A percentile compares a stretch with the other conserved stretches of the same genome.
Evolutionary conservation across 2,797 vertebrate species (phyloP).

Genomic region (Zenarchopterus dispar): DNA sequence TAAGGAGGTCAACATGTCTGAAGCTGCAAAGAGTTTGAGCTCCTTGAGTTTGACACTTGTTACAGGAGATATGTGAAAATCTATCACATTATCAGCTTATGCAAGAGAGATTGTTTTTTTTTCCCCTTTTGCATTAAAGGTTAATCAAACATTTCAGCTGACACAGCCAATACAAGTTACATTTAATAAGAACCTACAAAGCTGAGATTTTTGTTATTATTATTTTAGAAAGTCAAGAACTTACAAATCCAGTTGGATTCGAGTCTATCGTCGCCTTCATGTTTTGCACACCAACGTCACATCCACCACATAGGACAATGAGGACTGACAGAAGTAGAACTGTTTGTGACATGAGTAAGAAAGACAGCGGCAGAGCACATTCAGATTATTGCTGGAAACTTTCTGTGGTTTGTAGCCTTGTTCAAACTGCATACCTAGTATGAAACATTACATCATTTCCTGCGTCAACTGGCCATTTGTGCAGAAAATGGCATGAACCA

Average conservation of each 20-base stretch:
- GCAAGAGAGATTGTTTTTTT: too few relatives aligned
- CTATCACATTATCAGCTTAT: too few relatives aligned
- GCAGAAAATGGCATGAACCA: slow-evolving; percentile 21
- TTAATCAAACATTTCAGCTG: too few relatives aligned
- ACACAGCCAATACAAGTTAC: too few relatives aligned
- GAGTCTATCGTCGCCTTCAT: slow-evolving; percentile 71
- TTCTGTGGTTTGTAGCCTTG: slow-evolving; percentile 64
- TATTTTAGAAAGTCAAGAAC: slow-evolving; percentile 23
- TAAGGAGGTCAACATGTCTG: neutral
- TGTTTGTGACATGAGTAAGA: slow-evolving; percentile 54
- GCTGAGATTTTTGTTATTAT: neutral
- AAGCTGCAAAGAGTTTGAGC: neutral
- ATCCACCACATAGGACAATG: slow-evolving; percentile 80
- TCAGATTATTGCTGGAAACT: slow-evolving; percentile 68
- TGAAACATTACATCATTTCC: slow-evolving; percentile 63
- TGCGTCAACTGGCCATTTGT: slow-evolving; percentile 41
- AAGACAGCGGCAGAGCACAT: slow-evolving; percentile 33
- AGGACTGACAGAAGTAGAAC: slow-evolving; percentile 80
- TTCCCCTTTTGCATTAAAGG: too few relatives aligned
- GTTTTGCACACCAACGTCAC: slow-evolving; percentile 72
- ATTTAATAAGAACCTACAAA: too few relatives aligned
- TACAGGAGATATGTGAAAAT: neutral
- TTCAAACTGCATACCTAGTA: slow-evolving; percentile 39
- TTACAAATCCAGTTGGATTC: slow-evolving; percentile 82
- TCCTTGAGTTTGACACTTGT: neutral